Evolutionary conservation across 2,888 invertebrate species (phyloP).

Genomic region (Drosophila limbata): DNA sequence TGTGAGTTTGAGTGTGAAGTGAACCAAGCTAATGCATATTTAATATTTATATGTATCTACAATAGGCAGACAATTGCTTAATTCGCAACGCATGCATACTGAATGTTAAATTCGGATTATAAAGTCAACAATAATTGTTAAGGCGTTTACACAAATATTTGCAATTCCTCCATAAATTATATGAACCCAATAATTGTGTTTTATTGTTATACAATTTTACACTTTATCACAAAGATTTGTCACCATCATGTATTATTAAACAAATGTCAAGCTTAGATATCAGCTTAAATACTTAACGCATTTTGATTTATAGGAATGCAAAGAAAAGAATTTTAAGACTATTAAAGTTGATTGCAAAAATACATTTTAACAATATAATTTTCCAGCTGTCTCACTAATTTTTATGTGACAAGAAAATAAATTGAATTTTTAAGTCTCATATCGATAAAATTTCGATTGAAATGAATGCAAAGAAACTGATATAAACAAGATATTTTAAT

Average conservation of each 20-base stretch:
- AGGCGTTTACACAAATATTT: conserved; percentile 58
- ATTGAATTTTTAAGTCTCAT: not conserved
- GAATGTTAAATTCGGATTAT: conserved; percentile 41
- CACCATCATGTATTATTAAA: conserved; percentile 5
- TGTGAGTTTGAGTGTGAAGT: conserved; percentile 31
- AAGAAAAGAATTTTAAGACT: not conserved
- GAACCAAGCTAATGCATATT: conserved; percentile 72
- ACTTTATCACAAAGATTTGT: conserved; percentile 17
- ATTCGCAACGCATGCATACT: conserved; percentile 44
- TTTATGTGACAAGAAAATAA: not conserved
- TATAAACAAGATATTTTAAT: not conserved
- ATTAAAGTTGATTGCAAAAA: not conserved
- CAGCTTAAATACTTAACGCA: not conserved
- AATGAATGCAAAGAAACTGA: not conserved
- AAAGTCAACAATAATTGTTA: conserved; percentile 57
- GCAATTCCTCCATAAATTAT: conserved; percentile 42
- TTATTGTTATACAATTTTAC: not conserved
- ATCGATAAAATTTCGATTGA: not conserved
- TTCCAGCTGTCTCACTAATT: not conserved
- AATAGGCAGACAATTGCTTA: conserved; percentile 52
- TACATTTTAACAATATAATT: not conserved
- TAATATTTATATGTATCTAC: conserved; percentile 61
- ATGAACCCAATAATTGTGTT: conserved; percentile 22
- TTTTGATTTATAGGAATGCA: not conserved
- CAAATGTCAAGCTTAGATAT: not conserved